A percentile compares a stretch with the other conserved stretches of the same genome.
Evolutionary conservation across 2,113 vertebrate species (phyloP).

Genomic region (Lepidothrix coronata): DNA sequence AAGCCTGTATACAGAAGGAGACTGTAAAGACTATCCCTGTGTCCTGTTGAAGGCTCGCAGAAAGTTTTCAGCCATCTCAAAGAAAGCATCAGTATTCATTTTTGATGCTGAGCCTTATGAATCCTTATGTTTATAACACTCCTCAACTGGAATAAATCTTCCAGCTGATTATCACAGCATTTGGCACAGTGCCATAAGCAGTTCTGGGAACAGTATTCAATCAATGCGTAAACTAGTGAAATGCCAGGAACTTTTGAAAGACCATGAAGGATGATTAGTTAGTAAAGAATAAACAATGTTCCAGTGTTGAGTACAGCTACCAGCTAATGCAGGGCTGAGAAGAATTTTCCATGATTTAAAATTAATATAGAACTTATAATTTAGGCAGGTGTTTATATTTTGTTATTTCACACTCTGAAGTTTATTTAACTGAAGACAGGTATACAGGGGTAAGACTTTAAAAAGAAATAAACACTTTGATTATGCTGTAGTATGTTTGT

Average conservation of each 20-base stretch:
- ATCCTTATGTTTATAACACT: slow-evolving; percentile 82
- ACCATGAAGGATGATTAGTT: slow-evolving; percentile 70
- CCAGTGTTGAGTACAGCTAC: slow-evolving; percentile 46
- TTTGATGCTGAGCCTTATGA: slow-evolving; percentile 62
- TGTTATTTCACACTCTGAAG: slow-evolving; percentile 56
- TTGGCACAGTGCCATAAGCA: slow-evolving; percentile 73
- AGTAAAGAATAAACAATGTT: slow-evolving; percentile 76
- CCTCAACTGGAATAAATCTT: slow-evolving; percentile 84
- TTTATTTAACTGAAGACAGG: slow-evolving; percentile 63
- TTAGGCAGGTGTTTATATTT: slow-evolving; percentile 68
- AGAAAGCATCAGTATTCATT: slow-evolving; percentile 67
- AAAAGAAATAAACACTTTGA: slow-evolving; percentile 68
- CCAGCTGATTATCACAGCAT: slow-evolving; percentile 82
- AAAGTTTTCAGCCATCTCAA: slow-evolving; percentile 66
- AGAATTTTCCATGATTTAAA: slow-evolving; percentile 72
- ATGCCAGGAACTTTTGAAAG: slow-evolving; percentile 77
- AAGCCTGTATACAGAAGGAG: slow-evolving; percentile 33
- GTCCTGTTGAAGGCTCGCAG: not conserved
- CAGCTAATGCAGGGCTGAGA: slow-evolving; percentile 39
- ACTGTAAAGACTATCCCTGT: not conserved
- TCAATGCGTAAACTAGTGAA: slow-evolving; percentile 75
- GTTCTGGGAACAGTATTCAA: slow-evolving; percentile 77
- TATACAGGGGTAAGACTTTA: slow-evolving; percentile 61
- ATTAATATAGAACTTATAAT: slow-evolving; percentile 42
- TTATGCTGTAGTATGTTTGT: slow-evolving; percentile 49